Evolutionary conservation across 2,797 vertebrate genomes (phyloP).

Genomic region (Pseudomugil tenellus): DNA sequence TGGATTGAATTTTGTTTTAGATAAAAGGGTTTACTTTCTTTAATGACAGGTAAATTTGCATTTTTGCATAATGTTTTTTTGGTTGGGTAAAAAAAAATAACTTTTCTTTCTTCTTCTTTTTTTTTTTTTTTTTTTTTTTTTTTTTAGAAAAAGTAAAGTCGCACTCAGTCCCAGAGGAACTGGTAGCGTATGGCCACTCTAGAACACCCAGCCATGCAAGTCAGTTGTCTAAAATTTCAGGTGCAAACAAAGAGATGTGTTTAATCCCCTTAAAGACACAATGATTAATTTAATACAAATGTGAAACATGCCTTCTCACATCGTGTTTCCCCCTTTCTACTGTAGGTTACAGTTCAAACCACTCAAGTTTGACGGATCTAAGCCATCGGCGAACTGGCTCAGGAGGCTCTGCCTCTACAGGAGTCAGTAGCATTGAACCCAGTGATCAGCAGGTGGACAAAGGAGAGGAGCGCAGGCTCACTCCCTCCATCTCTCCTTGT

Average conservation of each 20-base stretch:
- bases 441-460: conserved; percentile 79
- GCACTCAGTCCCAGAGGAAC: conserved; percentile 88
- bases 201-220: conserved; percentile 92
- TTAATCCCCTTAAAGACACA: not conserved
- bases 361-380: conserved; percentile 92
- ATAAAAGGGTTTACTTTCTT: not conserved
- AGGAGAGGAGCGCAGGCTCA: conserved; percentile 66
- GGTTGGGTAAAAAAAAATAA: not conserved
- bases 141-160: conserved; percentile 83
- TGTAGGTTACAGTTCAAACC: conserved; percentile 91
- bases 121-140: not conserved
- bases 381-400: conserved; percentile 90
- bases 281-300: not conserved
- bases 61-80: not conserved
- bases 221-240: conserved; percentile 92
- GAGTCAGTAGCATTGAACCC: conserved; percentile 90
- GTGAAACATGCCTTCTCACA: not conserved
- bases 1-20: not conserved
- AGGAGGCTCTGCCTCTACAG: conserved; percentile 88
- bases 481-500: conserved; percentile 33
- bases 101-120: too few species aligned
- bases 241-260: conserved; percentile 69
- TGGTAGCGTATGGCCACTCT: conserved; percentile 88
- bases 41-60: not conserved
- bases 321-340: not conserved